phyloP scores from a whole-genome alignment of 2,888 invertebrate genomes.

The Dyspetes luteomarginatus region DNA sequence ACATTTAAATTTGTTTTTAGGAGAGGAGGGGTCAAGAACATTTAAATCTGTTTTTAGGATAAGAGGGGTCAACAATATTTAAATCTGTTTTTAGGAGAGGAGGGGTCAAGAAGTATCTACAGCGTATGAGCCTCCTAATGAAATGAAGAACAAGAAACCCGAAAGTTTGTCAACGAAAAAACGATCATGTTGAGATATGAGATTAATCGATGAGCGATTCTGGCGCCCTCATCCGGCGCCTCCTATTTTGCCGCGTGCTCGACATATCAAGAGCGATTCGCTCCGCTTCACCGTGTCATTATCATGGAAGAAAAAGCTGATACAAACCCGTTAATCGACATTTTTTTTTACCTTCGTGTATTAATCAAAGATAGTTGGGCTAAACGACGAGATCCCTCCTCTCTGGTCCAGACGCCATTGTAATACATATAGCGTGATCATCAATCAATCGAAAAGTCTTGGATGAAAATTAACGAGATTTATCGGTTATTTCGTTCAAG shows the following conservation, averaged over 20 bases:
- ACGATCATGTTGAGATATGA: conserved; percentile 15
- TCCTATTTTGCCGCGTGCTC: conserved; percentile 1
- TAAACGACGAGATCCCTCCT: conserved; percentile 7
- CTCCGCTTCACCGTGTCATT: conserved; percentile 11
- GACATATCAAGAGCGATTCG: conserved; percentile 4
- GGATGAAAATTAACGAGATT: conserved; percentile 36
- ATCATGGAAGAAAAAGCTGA: conserved; percentile 23
- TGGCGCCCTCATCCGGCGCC: conserved; percentile 1
- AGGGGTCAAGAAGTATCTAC: too few species aligned
- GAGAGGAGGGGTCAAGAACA: too few species aligned
- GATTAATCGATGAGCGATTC: conserved; percentile 52
- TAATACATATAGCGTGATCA: conserved; percentile 4
- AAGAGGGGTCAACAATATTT: too few species aligned
- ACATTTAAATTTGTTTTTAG: too few species aligned
- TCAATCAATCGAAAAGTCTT: conserved; percentile 26
- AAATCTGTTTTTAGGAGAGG: too few species aligned
- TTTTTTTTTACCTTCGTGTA: conserved; percentile 22
- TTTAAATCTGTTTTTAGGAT: too few species aligned
- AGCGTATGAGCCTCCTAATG: not conserved
- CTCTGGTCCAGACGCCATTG: not conserved
- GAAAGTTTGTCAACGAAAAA: conserved; percentile 31
- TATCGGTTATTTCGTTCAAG: not conserved
- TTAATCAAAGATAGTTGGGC: conserved; percentile 40
- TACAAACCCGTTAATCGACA: conserved; percentile 21
- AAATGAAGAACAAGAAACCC: not conserved